Evolutionary conservation across 2,797 vertebrate genomes (phyloP).

Genomic region (Danionella dracula): DNA sequence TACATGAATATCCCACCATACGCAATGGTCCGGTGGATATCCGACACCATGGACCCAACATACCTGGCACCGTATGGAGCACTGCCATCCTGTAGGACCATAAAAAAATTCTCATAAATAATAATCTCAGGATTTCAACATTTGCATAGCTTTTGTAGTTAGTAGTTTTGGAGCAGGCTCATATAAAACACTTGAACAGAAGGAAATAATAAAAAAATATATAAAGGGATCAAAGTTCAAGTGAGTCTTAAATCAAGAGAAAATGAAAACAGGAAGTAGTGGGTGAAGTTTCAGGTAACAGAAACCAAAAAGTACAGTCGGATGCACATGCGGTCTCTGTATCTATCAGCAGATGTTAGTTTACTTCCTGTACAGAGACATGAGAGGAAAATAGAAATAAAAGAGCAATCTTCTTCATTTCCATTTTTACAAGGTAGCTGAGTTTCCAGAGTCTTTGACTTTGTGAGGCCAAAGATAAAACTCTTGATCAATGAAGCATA

Average conservation of each 20-base stretch:
- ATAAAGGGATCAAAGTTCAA: background rate
- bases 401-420: background rate
- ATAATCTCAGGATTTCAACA: background rate
- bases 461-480: background rate
- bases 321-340: background rate
- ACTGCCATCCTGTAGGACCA: conserved; percentile 76
- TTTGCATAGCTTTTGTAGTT: too few relatives aligned
- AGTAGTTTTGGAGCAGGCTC: too few relatives aligned
- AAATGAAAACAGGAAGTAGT: conserved; percentile 8
- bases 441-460: too few relatives aligned
- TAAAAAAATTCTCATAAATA: background rate
- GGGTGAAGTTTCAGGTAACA: background rate
- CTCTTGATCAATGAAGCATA: background rate
- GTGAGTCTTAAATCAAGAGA: background rate
- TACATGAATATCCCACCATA: conserved; percentile 98
- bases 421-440: background rate
- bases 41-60: conserved; percentile 95
- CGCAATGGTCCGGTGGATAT: conserved; percentile 88
- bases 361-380: background rate
- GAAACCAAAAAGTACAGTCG: background rate
- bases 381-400: background rate
- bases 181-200: background rate
- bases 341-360: background rate
- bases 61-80: conserved; percentile 88
- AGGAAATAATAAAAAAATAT: background rate